phyloP scores from a whole-genome alignment of 2,797 vertebrate species.

The Cheirogaleus major region DNA sequence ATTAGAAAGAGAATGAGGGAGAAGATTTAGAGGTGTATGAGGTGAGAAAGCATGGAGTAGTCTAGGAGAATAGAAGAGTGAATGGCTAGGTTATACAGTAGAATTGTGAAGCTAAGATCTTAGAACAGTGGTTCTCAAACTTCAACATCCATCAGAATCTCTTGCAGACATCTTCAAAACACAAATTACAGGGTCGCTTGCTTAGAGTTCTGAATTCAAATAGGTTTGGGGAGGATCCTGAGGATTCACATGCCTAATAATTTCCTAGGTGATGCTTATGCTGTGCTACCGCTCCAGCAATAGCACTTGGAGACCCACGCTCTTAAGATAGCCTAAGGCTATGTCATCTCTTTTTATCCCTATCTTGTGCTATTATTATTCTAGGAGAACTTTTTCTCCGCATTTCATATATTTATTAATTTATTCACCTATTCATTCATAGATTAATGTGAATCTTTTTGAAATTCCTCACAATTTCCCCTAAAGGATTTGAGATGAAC shows the following conservation, averaged over 20 bases:
- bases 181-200: neutral
- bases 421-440: neutral
- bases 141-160: neutral
- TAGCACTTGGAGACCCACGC: neutral
- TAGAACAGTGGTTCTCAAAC: neutral
- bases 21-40: neutral
- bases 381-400: neutral
- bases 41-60: neutral
- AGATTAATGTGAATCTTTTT: neutral
- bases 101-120: neutral
- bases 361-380: neutral
- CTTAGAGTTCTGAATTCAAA: neutral
- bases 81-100: rapidly evolving
- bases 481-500: neutral
- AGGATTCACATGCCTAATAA: neutral
- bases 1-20: neutral
- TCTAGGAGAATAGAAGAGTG: neutral
- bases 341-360: neutral
- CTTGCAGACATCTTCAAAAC: neutral
- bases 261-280: neutral
- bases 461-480: neutral
- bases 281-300: neutral
- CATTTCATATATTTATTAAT: neutral
- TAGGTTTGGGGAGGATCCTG: neutral
- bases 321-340: neutral